Conservation (phyloP, 1,140 invertebrate genomes). For the Hycleus phaleratus region DNA sequence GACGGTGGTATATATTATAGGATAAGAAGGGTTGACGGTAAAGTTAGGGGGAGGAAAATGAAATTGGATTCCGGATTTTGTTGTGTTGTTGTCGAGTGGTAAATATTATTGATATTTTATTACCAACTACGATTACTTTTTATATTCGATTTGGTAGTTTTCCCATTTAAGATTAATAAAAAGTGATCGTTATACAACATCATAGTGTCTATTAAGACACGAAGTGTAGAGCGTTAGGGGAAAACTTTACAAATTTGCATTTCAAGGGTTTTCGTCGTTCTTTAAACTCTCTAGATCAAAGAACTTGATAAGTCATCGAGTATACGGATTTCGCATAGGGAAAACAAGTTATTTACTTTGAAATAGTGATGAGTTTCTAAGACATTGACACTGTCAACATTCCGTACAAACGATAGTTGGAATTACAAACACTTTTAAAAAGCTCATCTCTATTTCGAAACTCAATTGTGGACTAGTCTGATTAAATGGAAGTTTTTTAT, state of each 20-base stretch:
- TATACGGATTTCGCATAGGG: constrained; percentile 12
- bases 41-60: constrained; percentile 17
- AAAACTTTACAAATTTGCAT: constrained; percentile 16
- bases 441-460: too few relatives aligned
- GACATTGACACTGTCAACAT: constrained; percentile 10
- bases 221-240: neutral
- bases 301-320: constrained; percentile 15
- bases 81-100: constrained; percentile 13
- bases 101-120: constrained; percentile 20
- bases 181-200: too few relatives aligned
- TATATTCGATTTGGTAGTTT: neutral
- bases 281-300: constrained; percentile 10
- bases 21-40: constrained; percentile 13
- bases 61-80: constrained; percentile 21
- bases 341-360: constrained; percentile 20
- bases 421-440: too few relatives aligned
- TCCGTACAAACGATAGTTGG: neutral
- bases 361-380: constrained; percentile 10
- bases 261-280: constrained; percentile 9
- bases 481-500: constrained; percentile 9
- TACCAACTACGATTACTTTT: constrained; percentile 1
- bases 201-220: too few relatives aligned
- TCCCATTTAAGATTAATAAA: too few relatives aligned
- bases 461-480: too few relatives aligned
- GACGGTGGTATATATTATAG: constrained; percentile 19